Base-by-base conservation (phyloP, 2,888 invertebrate genomes). In the Drosophila paracracens region DNA sequence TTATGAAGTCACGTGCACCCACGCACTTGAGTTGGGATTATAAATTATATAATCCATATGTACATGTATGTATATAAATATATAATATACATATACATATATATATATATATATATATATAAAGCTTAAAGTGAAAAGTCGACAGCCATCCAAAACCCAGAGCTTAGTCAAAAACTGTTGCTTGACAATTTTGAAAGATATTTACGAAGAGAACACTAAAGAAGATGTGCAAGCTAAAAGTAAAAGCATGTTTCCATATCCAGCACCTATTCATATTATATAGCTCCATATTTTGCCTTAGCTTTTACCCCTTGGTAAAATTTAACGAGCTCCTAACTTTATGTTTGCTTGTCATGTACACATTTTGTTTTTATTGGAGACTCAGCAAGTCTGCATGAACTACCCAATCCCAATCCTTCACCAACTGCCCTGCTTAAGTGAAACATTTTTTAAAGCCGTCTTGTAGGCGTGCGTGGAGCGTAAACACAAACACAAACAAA, bases 281-380 rank as follows among this genome's bases (percentile, higher is more conserved):
- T 59, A 40, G 52, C 57, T 61, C 38, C 54, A 67, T 67, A 54
- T 52, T 63, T 48, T 33, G 50, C 16, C 38, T 68, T n/a, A 40
- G 68, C 77, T 77, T 79, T 77, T 72, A 77, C 72, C 78, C 82
- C 76, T 89, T 89, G 84, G 87, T 82, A 54, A 53, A 76, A 83
- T 89, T 88, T 90, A 90, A 88, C 90, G 87, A 88, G 87, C 89
- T 89, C 67, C 87, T 79, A 88, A 89, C 87, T 88, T 90, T 89
- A 84, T 90, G 90, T 90, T 82, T 89, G 89, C 87, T 90, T 88
- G 89, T 86, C 89, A 73, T 88, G 85, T 89, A 82, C 81, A 85
- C 86, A 88, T 88, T 86, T 79, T 88, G 86, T 85, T 89, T 85
- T 86, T 86, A 86, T 86, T 86, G 81, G 56, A 81, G 72, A 56